Percentiles rank a stretch among this genome's conserved stretches.
These are phyloP conservation scores for Diachasmimorpha longicaudata DNA, from an alignment of 1,140 invertebrate genomes.

Conservation along the genomic window DNA sequence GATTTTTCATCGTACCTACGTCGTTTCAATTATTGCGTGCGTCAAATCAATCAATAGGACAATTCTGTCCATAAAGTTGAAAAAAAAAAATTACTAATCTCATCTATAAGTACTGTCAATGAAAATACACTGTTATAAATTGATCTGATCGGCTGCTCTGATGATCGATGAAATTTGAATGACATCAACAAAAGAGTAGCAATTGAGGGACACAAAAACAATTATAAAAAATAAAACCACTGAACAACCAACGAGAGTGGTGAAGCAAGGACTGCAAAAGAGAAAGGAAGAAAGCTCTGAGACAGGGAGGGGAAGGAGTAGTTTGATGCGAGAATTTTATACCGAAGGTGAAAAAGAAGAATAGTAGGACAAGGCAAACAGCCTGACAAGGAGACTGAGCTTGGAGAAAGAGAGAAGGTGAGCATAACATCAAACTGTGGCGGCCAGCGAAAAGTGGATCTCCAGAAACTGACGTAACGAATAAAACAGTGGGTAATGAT, in stretches of 20 bases:
- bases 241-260: constrained; percentile 14
- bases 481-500: constrained; percentile 21
- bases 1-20: constrained; percentile 41
- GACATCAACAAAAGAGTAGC: background rate
- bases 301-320: background rate
- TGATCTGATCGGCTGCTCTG: background rate
- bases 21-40: constrained; percentile 47
- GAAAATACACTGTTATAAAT: background rate
- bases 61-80: background rate
- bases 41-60: constrained; percentile 20
- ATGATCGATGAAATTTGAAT: background rate
- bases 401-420: background rate
- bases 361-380: constrained; percentile 23
- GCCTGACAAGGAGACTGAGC: background rate
- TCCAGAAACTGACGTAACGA: constrained; percentile 19
- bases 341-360: constrained; percentile 17
- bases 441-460: constrained; percentile 39
- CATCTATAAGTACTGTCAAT: background rate
- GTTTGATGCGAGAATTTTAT: background rate
- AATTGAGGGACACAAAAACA: background rate
- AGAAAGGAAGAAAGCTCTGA: background rate
- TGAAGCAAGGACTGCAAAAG: constrained; percentile 13
- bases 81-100: background rate
- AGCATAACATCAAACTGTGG: constrained; percentile 46
- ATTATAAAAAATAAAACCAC: background rate